These are phyloP conservation scores for Helarctos malayanus DNA, from an alignment of 2,797 vertebrate genomes.

Conservation along the genomic window DNA sequence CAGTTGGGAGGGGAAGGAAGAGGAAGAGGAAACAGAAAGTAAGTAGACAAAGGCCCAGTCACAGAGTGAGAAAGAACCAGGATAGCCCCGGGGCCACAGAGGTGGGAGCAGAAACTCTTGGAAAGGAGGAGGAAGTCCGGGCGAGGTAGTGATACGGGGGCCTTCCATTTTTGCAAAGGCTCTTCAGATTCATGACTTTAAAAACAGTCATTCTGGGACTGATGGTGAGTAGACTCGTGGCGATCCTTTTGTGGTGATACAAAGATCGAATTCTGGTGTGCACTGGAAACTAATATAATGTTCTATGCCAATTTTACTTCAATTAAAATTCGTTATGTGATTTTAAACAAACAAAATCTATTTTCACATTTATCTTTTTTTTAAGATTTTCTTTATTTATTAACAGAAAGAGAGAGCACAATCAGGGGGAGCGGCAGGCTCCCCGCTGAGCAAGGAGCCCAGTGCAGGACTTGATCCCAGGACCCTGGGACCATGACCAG, in stretches of 20 bases:
- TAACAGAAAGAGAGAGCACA: no score
- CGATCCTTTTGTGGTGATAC: not conserved
- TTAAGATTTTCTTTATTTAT: no score
- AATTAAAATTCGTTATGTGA: not conserved
- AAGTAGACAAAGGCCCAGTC: not conserved
- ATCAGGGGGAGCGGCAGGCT: no score
- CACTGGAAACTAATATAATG: not conserved
- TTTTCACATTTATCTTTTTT: not conserved
- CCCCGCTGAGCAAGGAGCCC: no score
- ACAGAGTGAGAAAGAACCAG: not conserved
- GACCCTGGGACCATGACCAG: not conserved
- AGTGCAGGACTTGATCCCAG: not conserved
- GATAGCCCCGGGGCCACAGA: no score
- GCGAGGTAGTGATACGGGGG: not conserved
- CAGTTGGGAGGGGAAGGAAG: not conserved
- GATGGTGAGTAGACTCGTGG: not conserved
- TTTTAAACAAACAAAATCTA: not conserved
- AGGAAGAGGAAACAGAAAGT: constrained; percentile 47
- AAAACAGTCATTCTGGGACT: not conserved
- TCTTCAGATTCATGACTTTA: not conserved
- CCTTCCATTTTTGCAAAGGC: not conserved
- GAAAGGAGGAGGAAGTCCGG: not conserved
- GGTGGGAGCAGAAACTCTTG: not conserved
- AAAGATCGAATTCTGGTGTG: not conserved
- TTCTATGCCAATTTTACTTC: not conserved